Percentiles rank a stretch among this genome's conserved stretches.
Evolutionary conservation across 2,888 invertebrate genomes (phyloP).

Genomic region (Ctena decussata): DNA sequence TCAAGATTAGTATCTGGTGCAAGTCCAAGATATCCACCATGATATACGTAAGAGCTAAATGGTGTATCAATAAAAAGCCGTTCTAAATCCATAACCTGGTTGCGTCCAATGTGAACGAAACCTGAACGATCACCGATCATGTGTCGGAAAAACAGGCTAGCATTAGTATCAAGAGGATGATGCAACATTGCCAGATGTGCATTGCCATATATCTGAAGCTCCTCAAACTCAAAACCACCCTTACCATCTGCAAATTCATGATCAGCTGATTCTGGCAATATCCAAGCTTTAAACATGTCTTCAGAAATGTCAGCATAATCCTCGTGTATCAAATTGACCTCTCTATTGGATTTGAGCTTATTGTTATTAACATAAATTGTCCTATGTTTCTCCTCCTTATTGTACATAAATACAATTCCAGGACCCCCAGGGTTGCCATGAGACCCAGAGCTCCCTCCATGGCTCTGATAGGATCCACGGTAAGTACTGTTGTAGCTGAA

Average conservation of each 20-base stretch:
- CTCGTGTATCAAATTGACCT: conserved; percentile 32
- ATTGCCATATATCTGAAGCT: conserved; percentile 78
- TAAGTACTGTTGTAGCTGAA: conserved; percentile 75
- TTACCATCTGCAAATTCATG: conserved; percentile 70
- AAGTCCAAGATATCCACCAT: conserved; percentile 75
- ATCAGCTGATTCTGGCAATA: conserved; percentile 72
- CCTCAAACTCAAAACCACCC: conserved; percentile 73
- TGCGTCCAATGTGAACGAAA: conserved; percentile 75
- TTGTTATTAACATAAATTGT: conserved; percentile 76
- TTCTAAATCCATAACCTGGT: conserved; percentile 76
- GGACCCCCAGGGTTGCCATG: conserved; percentile 77
- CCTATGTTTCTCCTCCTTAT: conserved; percentile 70
- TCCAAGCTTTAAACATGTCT: conserved; percentile 80
- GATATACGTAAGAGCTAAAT: conserved; percentile 78
- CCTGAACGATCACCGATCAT: conserved; percentile 82
- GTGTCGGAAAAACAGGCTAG: conserved; percentile 71
- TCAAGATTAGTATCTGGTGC: conserved; percentile 77
- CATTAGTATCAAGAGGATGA: conserved; percentile 63
- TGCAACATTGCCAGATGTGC: conserved; percentile 78
- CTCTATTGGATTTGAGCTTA: conserved; percentile 45
- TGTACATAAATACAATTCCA: conserved; percentile 77
- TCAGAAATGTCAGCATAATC: conserved; percentile 69
- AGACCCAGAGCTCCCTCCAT: conserved; percentile 68
- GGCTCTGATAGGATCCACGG: conserved; percentile 71
- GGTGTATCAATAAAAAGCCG: conserved; percentile 75